Percentiles rank a stretch among this genome's conserved stretches.
phyloP scores from a whole-genome alignment of 2,888 invertebrate genomes.

The Zaprionus bogoriensis region DNA sequence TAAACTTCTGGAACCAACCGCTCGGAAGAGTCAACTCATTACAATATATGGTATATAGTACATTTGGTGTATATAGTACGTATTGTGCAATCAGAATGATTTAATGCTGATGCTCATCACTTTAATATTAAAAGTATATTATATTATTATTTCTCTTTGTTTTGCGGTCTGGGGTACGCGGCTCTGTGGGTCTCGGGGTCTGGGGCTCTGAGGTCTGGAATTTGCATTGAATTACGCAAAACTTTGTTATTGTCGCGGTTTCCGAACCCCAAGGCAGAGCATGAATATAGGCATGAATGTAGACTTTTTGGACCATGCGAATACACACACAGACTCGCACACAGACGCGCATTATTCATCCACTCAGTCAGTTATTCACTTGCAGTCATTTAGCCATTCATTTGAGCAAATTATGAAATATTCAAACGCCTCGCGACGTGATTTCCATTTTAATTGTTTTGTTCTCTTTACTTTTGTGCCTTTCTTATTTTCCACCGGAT shows the following conservation, averaged over 20 bases:
- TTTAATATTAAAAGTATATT: slow-evolving; percentile 24
- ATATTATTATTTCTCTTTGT: slow-evolving; percentile 21
- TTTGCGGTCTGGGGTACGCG: not conserved
- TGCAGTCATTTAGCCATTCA: slow-evolving; percentile 6
- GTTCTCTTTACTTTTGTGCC: slow-evolving; percentile 5
- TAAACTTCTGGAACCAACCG: slow-evolving; percentile 6
- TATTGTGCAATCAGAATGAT: slow-evolving; percentile 48
- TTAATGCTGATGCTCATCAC: slow-evolving; percentile 44
- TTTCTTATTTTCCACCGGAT: not conserved
- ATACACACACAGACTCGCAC: not conserved
- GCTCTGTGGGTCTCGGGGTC: not conserved
- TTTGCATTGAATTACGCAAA: slow-evolving; percentile 58
- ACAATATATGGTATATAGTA: slow-evolving; percentile 2
- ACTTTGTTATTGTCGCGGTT: slow-evolving; percentile 46
- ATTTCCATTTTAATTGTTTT: slow-evolving; percentile 22
- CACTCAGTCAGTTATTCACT: slow-evolving; percentile 9
- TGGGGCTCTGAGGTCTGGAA: slow-evolving; percentile 34
- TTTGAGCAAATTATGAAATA: slow-evolving; percentile 36
- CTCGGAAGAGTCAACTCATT: slow-evolving; percentile 8
- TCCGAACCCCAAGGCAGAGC: slow-evolving; percentile 48
- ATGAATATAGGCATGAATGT: not conserved
- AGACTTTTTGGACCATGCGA: not conserved
- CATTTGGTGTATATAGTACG: too few relatives aligned
- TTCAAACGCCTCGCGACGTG: slow-evolving; percentile 51
- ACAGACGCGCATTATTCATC: slow-evolving; percentile 4